Base-by-base conservation (phyloP, 2,888 invertebrate genomes). In the Linhomoeus sp. region DNA sequence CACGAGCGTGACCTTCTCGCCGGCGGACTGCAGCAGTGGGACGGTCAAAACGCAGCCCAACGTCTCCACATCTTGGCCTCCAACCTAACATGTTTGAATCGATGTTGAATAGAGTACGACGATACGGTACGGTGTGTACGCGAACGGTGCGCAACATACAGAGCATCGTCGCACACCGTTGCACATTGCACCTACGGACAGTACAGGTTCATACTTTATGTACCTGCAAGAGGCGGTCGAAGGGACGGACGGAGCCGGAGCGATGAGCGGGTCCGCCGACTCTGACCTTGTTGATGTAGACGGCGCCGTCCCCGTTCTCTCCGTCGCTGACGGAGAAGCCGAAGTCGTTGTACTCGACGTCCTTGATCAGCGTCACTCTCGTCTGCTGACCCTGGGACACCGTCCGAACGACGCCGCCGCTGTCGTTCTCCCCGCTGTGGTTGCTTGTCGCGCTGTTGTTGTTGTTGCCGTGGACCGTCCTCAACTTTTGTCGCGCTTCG, bases 241-340 rank as follows among this genome's bases (percentile, higher is more conserved):
- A 86, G 0, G 86, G 82, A 62, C 78, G 75, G 19, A 90, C 68
- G 38, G 80, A 67, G 1, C 83, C 84, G 17, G 78, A 79, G 49
- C 78, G 75, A 64, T 88, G 86, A 3, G 90, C 90, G 0, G 88
- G 86, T 0, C 88, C 87, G 1, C 83, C 84, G 49, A 81, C 79
- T 55, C 86, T 73, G 53, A 92, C 80, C 56, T 87, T 76, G 68
- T 88, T 88, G 52, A 90, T 82, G 64, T 83, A 92, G 5, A 90
- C 87, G 0, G 90, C 90, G 49, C 82, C 76, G 60, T 87, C 87
- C 29, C 7, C 29, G 60, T 85, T 85, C 22, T 87, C 70, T 0
- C 88, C 88, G 62, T 92, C 90, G 0, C 88, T 88, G 1, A 90
- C 81, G 29, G 87, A 85, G 68, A 90, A 90, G 0, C 90, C 90